Conservation (phyloP, 2,113 vertebrate species). For the Nycticorax nycticorax region DNA sequence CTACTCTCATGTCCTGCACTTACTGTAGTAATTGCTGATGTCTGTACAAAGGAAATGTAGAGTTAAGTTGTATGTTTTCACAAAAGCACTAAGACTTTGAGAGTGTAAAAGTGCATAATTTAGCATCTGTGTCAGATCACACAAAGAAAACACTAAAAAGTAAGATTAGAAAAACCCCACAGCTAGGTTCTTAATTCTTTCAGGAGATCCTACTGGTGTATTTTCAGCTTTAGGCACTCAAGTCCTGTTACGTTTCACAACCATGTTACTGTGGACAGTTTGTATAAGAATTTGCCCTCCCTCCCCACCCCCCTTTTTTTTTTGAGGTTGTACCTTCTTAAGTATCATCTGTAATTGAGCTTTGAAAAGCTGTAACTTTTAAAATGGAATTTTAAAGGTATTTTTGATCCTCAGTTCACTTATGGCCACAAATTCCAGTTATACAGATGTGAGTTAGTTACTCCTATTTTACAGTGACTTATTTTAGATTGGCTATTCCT, state of each 20-base stretch:
- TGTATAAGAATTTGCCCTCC: neutral
- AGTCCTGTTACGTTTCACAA: neutral
- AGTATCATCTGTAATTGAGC: neutral
- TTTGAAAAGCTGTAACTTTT: neutral
- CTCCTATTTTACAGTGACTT: neutral
- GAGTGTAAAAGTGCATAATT: neutral
- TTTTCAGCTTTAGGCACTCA: neutral
- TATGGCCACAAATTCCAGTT: neutral
- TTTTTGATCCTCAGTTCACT: neutral
- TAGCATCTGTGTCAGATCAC: neutral
- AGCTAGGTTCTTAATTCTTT: neutral
- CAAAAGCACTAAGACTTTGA: neutral
- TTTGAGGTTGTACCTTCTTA: neutral
- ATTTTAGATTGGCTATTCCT: neutral
- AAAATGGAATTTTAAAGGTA: neutral
- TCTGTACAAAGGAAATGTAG: neutral
- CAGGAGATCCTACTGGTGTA: neutral
- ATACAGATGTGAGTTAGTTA: neutral
- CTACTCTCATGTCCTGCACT: neutral
- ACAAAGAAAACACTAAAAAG: neutral
- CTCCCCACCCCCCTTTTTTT: neutral
- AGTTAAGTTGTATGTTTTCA: neutral
- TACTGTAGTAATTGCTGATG: neutral
- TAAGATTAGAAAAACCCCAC: accelerated
- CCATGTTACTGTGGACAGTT: neutral